Base-by-base conservation (phyloP, 2,797 vertebrate species). In the Anabas testudineus region DNA sequence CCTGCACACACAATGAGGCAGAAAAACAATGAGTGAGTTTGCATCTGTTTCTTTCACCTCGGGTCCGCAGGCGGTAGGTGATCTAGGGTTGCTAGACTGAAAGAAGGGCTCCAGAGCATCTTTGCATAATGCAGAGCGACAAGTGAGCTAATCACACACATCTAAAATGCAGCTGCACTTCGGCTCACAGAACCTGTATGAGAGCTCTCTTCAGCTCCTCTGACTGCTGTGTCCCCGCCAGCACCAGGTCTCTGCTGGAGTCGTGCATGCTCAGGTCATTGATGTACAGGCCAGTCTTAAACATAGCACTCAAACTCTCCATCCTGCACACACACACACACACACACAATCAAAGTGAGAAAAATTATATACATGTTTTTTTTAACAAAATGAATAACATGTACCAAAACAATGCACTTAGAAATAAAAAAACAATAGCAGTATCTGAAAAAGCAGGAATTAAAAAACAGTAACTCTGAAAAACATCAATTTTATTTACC, bases 181-280 rank as follows among this genome's bases (percentile, higher is more conserved):
- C 7, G 39, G 59, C 28, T 57, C n/a, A 52, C 32, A 16, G 56
- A 70, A 94, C 93, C 94, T 94, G 94, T 76, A 94, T 94, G 68
- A 94, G 91, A 14, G 93, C 93, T 84, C 93, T 87, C 78, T 94
- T 93, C 30, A 94, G 89, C 84, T 94, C 94, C 78, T 95, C 93
- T 9, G 92, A 94, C 81, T 94, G 93, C 76, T 95, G 92, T 0
- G 91, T 95, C 43, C 94, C 92, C 0, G 93, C 93, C 83, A 94
- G 87, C 64, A 94, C 93, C 86, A 95, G 81, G 68, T 94, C 93
- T 83, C 94, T 91, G 84, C 93, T 94, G 72, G 93, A 95, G 89
- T 95, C 90, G 7, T 94, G 93, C 94, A 95, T 94, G 87, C 93
- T 95, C 52, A 93, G 87, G 81, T 95, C 94, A 57, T 94, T 94